Base-by-base conservation (phyloP, 1,140 invertebrate species). In the Leptopilina clavipes region DNA sequence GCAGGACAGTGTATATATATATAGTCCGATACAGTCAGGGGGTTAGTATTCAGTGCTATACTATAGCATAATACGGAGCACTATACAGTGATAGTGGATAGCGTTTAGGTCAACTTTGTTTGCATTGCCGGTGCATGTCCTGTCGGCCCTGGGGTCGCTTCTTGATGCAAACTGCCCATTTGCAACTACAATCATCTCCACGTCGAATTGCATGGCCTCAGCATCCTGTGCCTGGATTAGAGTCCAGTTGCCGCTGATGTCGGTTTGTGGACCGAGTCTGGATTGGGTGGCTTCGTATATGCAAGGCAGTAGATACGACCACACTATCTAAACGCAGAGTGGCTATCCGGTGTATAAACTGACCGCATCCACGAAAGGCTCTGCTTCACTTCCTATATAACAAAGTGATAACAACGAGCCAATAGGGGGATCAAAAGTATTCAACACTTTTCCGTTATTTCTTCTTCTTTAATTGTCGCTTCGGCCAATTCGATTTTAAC, bases 91-190 rank as follows among this genome's bases (percentile, higher is more conserved):
- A 22, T 77, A 84, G 83, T 83, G 84, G 79, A 9, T 79, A n/a
- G 82, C 85, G 83, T 85, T 84, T 82, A 85, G 87, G 86, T 87
- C 87, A 88, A 88, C 86, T 88, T 87, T 89, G 88, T 89, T 89
- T 89, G 86, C 84, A 86, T 84, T 89, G 85, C 80, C 81, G 81
- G 82, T 88, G 83, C 86, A 87, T 88, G 87, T 88, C 81, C 82
- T 82, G 78, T 82, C 84, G 79, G 72, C 72, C 75, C 74, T 45
- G 54, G 76, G 82, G 79, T 82, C 83, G 84, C 84, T 88, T 89
- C 88, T 90, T 88, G 85, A 88, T 89, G 87, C 86, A 88, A 89
- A 89, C 88, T 88, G 86, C 85, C 88, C 88, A 89, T 90, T 89
- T 89, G 87, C 87, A 89, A 89, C 87, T 88, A 89, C 86, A 89